These are phyloP conservation scores for Temnothorax rugatulus DNA, from an alignment of 2,888 invertebrate species.

Conservation along the genomic window DNA sequence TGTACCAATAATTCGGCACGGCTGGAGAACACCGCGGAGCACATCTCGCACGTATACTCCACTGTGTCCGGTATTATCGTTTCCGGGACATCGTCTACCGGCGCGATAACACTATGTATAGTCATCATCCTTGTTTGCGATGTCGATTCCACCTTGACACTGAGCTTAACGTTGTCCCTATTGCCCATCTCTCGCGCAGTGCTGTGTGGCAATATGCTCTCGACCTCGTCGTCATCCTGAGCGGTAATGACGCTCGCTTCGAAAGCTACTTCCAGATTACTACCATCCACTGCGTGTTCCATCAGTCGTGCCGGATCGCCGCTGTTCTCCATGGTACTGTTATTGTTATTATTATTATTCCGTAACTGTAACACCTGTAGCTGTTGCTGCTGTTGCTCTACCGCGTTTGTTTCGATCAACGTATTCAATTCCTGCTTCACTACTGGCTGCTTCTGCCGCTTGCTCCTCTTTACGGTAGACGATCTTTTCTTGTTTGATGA, in stretches of 20 bases:
- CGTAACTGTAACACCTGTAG: neutral
- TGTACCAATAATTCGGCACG: slow-evolving; percentile 92
- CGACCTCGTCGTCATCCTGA: slow-evolving; percentile 67
- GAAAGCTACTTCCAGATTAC: slow-evolving; percentile 81
- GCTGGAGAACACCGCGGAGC: slow-evolving; percentile 91
- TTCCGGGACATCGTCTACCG: slow-evolving; percentile 86
- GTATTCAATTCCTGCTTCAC: slow-evolving; percentile 79
- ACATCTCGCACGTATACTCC: slow-evolving; percentile 94
- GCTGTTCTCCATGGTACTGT: slow-evolving; percentile 74
- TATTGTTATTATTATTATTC: slow-evolving; percentile 61
- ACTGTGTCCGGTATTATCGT: slow-evolving; percentile 87
- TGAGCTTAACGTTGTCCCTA: slow-evolving; percentile 79
- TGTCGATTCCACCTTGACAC: slow-evolving; percentile 83
- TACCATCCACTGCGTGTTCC: slow-evolving; percentile 80
- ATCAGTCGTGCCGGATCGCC: slow-evolving; percentile 70
- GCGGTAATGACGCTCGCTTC: slow-evolving; percentile 80
- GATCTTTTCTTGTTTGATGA: slow-evolving; percentile 69
- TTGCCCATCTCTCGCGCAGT: slow-evolving; percentile 73
- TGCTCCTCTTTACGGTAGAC: slow-evolving; percentile 66
- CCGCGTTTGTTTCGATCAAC: slow-evolving; percentile 51
- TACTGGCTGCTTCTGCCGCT: slow-evolving; percentile 68
- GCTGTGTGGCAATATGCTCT: slow-evolving; percentile 80
- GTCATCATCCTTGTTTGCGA: slow-evolving; percentile 72
- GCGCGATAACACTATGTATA: slow-evolving; percentile 81
- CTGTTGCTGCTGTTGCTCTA: slow-evolving; percentile 15